Base-by-base conservation (phyloP, 2,888 invertebrate genomes). In the Tetragonula carbonaria region DNA sequence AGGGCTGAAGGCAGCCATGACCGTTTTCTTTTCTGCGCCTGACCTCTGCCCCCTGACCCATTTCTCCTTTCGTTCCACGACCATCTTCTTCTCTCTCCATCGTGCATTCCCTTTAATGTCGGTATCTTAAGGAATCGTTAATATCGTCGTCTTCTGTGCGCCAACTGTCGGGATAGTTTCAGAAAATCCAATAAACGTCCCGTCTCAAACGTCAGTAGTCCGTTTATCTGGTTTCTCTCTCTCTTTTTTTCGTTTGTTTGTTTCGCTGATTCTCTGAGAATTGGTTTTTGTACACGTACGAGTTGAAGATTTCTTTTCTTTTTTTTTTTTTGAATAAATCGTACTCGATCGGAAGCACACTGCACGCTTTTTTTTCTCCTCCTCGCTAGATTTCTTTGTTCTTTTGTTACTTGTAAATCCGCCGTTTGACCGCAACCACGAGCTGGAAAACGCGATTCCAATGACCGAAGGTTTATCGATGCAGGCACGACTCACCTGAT, bases 21-120 rank as follows among this genome's bases (percentile, higher is more conserved):
- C 86, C 86, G 83, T 83, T 86, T 83, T 86, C 86, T 81, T 86
- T 84, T 74, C 83, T 62, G 75, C 79, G 86, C 75, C 82, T 88
- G 90, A 90, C 87, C 90, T 88, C 86, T 82, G 85, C 87, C 76
- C 84, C 76, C 82, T 88, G 90, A 90, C 90, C 90, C 84, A 90
- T 90, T 88, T 90, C 75, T 85, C 71, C 71, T 63, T 45, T 45
- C 45, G 45, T 73, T 62, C 65, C 63, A 63, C 18, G 14, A n/a
- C 65, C 66, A 74, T 74, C 72, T 59, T 74, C 72, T 59, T 57
- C 21, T 70, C 45, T 76, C 51, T 38, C 57, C 33, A 45, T 33
- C 51, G 28, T 38, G n/a, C 70, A 23, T 65, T 62, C 53, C 53
- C 80, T 84, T 80, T 59, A 77, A 80, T 72, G 59, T 65, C 55